Base-by-base conservation (phyloP, 2,113 vertebrate genomes). In the Anhinga rufa region DNA sequence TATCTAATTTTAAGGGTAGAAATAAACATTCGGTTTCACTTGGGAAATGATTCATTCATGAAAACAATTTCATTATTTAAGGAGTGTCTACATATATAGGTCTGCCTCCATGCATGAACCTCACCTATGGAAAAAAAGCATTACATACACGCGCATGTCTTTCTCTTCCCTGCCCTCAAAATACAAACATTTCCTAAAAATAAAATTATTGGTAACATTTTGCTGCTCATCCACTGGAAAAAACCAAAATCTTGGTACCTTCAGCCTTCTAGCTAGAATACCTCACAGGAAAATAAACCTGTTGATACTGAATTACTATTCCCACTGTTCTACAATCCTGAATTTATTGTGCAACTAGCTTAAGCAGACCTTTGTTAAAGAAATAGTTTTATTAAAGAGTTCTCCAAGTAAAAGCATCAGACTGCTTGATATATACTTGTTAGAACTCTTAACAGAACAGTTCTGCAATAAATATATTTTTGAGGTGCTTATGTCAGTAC, bases 1-100 rank as follows among this genome's bases (percentile, higher is more conserved):
- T 24, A 80, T 26, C 82, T 80, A 74, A 92, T 60, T 93, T 85
- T 80, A 83, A 85, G 68, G 32, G 42, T 21, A 93, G 62, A 83
- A 88, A 74, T 65, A 88, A 90, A 61, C 70, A 64, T 92, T 93
- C 49, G 3, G 46, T 88, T 97, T 84, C 82, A 87, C 19, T 15
- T 13, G 34, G 86, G 90, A 95, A 96, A 91, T 87, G 32, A 86
- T 60, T 85, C 55, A 80, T 36, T 93, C 60, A 57, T 44, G 61
- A 57, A 57, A 93, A 64, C 48, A 72, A 48, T 46, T 17, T 44
- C 51, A 49, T n/a, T 70, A 32, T 49, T 71, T 71, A 36, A 72
- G 17, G 36, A 29, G 1, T 7, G 1, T 44, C 1, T 58, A 8
- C 17, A 44, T 17, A 20, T 13, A 4, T 25, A 25, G 4, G 0